A percentile compares a stretch with the other conserved stretches of the same genome.
Evolutionary conservation across 2,113 vertebrate genomes (phyloP).

Genomic region (Pagrus major): DNA sequence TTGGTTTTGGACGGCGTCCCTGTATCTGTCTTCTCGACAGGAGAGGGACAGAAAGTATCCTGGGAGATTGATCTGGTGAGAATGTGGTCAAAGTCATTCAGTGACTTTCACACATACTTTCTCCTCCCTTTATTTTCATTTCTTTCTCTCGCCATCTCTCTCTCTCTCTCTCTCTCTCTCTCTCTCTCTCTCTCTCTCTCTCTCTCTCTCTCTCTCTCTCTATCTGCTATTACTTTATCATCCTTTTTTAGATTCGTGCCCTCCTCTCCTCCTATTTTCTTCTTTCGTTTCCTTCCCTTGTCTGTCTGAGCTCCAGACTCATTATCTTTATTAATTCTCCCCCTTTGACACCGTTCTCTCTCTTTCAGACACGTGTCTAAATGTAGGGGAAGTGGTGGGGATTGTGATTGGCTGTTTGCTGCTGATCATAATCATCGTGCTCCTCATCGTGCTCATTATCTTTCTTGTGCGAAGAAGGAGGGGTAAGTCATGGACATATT

Average conservation of each 20-base stretch:
- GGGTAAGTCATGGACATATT: constrained; percentile 60
- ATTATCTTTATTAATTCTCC: constrained; percentile 67
- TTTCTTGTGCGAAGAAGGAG: constrained; percentile 64
- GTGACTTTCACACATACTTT: constrained; percentile 49
- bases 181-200: constrained; percentile 30
- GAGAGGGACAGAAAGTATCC: constrained; percentile 56
- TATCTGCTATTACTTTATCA: constrained; percentile 49
- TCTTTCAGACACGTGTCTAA: constrained; percentile 79
- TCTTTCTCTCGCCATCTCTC: constrained; percentile 12
- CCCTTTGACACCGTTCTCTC: constrained; percentile 41
- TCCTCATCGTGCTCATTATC: constrained; percentile 80
- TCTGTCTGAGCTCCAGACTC: constrained; percentile 55
- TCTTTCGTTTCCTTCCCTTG: constrained; percentile 8
- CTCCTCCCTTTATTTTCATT: constrained; percentile 50
- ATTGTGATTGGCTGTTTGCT: constrained; percentile 83
- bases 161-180: constrained; percentile 16
- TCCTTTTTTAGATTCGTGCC: constrained; percentile 46
- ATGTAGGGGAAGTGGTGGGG: constrained; percentile 81
- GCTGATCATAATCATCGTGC: constrained; percentile 77
- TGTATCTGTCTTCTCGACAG: constrained; percentile 71
- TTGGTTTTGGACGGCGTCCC: constrained; percentile 59
- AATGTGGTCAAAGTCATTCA: constrained; percentile 73
- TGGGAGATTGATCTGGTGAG: constrained; percentile 70
- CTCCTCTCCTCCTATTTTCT: constrained; percentile 18
- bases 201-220: constrained; percentile 21